phyloP scores from a whole-genome alignment of 2,888 invertebrate genomes.

The Eristalis pertinax region DNA sequence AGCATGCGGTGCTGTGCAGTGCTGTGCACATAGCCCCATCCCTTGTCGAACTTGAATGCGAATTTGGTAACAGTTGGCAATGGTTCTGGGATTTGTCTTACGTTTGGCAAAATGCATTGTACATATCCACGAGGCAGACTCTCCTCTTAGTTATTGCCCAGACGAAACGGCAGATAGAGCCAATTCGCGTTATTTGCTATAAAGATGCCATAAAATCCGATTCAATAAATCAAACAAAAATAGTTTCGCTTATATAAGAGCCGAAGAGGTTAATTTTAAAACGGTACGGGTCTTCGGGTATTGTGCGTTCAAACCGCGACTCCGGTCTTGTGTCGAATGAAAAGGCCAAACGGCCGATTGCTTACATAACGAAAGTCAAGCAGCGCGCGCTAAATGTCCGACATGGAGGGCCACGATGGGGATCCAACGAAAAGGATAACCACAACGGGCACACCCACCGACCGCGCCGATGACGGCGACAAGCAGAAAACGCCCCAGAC shows the following conservation, averaged over 20 bases:
- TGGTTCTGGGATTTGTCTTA: conserved; percentile 55
- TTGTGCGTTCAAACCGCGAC: not conserved
- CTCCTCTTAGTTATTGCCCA: conserved; percentile 60
- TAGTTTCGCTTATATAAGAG: not conserved
- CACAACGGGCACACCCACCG: not conserved
- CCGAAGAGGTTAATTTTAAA: not conserved
- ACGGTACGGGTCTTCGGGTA: not conserved
- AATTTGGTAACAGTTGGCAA: conserved; percentile 71
- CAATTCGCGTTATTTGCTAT: conserved; percentile 21
- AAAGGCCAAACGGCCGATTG: not conserved
- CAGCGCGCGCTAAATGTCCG: not conserved
- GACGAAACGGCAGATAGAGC: conserved; percentile 62
- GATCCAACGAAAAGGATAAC: conserved; percentile 33
- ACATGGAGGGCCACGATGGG: conserved; percentile 41
- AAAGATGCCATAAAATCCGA: conserved; percentile 14
- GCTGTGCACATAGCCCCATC: conserved; percentile 36
- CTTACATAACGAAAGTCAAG: not conserved
- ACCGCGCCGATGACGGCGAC: not conserved
- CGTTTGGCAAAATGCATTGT: not conserved
- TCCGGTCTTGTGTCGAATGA: not conserved
- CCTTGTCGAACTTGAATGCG: conserved; percentile 63
- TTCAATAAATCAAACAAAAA: not conserved
- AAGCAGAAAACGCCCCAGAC: conserved; percentile 31
- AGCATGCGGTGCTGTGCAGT: conserved; percentile 24
- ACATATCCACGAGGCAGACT: conserved; percentile 23